Evolutionary conservation across 2,797 vertebrate genomes (phyloP).

Genomic region (Sitta carolinensis): DNA sequence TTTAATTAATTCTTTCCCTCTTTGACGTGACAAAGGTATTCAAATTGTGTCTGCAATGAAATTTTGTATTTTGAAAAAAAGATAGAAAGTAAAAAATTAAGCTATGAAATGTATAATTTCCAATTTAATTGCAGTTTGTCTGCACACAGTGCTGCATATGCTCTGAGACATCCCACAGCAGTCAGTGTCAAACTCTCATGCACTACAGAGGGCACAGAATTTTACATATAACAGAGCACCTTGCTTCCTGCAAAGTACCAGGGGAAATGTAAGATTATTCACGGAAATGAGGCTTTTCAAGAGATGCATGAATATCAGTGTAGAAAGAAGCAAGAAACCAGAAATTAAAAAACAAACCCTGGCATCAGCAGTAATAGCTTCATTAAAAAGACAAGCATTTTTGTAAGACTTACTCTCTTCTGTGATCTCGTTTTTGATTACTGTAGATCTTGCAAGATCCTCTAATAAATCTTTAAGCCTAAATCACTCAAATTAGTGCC

Average conservation of each 20-base stretch:
- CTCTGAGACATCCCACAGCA: neutral
- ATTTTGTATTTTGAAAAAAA: neutral
- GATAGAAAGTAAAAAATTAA: neutral
- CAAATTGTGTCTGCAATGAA: neutral
- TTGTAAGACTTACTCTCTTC: neutral
- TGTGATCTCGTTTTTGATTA: neutral
- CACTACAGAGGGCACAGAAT: neutral
- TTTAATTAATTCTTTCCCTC: slow-evolving; percentile 29
- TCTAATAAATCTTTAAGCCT: slow-evolving; percentile 4
- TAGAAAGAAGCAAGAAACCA: neutral
- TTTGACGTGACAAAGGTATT: neutral
- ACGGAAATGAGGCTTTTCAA: neutral
- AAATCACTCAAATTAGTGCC: neutral
- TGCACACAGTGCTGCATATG: neutral
- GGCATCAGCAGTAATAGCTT: neutral
- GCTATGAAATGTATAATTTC: neutral
- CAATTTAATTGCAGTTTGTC: neutral
- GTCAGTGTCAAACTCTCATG: neutral
- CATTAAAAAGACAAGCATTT: neutral
- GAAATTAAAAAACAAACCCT: neutral
- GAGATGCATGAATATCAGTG: neutral
- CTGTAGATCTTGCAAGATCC: neutral
- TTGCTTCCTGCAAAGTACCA: neutral
- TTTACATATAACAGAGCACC: neutral
- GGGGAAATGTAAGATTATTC: neutral